Evolutionary conservation across 2,797 vertebrate species (phyloP), one percentile per base, ranked within the genome.

Genomic region (Ciconia nigra): DNA sequence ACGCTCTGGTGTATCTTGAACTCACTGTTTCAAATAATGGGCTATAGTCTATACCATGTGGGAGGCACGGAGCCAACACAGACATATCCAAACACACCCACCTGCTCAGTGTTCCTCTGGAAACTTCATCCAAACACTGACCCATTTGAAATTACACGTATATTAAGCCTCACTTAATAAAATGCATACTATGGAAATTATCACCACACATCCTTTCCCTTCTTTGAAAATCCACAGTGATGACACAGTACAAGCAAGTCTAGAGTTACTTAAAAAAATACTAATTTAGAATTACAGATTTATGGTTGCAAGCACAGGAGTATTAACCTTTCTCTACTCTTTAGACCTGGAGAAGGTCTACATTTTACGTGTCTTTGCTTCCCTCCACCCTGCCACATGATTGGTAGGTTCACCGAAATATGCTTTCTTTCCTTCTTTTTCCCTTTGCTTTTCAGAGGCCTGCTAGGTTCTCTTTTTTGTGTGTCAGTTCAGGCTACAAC

Each of bases 401-500:
- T 2, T 62, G 26, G 7, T 46, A 73, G 52, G 63, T 91, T 95
- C 74, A 42, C 85, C 5, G 37, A 96, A 96, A 98, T 86, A 88
- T n/a, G 61, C 82, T 96, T 87, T 94, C 81, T 92, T 81, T 95
- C 74, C 33, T 91, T 94, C 94, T 85, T 73, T 70, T 89, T 59
- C 69, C 49, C 65, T 96, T 93, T 94, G 67, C 90, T 96, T 96
- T 91, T 42, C 82, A 96, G 87, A 93, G 58, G 78, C 67, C 91
- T 91, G 83, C 70, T 83, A 91, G 67, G 84, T 90, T 94, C 77
- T 97, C 80, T 97, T 84, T 93, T 71, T 89, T 95, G 94, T 96
- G 59, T 94, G 89, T 95, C 94, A 95, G 94, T 96, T 97, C 96
- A 97, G 96, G 95, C 96, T 98, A 96, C 97, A 98, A 97, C 97